Base-by-base conservation (phyloP, 2,797 vertebrate species). In the Acanthornis magna region DNA sequence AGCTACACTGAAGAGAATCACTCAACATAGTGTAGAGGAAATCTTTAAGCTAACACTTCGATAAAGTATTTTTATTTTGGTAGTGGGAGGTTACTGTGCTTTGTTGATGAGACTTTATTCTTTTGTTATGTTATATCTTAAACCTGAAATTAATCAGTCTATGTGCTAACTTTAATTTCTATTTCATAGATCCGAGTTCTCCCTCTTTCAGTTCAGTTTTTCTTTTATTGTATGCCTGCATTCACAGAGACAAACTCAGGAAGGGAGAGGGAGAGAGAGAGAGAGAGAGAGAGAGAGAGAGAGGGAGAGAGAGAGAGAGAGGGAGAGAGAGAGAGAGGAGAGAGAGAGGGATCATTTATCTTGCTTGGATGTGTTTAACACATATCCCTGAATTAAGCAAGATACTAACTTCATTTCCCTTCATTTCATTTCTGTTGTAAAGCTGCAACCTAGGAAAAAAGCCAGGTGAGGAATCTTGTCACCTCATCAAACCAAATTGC, bases 331-430 rank as follows among this genome's bases (percentile, higher is more conserved):
- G n/a, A n/a, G n/a, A n/a, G n/a, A 40, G 27, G 36, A 50, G 55
- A 62, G 84, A 32, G 57, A 53, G 7, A 36, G 60, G 22, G 38
- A 92, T 93, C 87, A 81, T 95, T 96, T 96, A 81, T 96, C 92
- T 96, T 95, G 62, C 79, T 93, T 88, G 73, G 70, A 96, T 92
- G 55, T 94, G 89, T 89, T 92, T 94, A 96, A 94, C 95, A 94
- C 73, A 91, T 93, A 97, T 91, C 72, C 92, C 76, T 89, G 91
- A 94, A 96, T 95, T 94, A 93, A 95, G 95, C 89, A 91, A 85
- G 93, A 92, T 95, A 82, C 87, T 92, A 92, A 95, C 91, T 96
- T 96, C 75, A 94, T 92, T 91, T 95, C 36, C 86, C 70, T 95
- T 89, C 91, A 89, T 90, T 92, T 88, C 67, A 82, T 93, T 91